Base-by-base conservation (phyloP, 2,797 vertebrate genomes). In the Aldrovandia affinis region DNA sequence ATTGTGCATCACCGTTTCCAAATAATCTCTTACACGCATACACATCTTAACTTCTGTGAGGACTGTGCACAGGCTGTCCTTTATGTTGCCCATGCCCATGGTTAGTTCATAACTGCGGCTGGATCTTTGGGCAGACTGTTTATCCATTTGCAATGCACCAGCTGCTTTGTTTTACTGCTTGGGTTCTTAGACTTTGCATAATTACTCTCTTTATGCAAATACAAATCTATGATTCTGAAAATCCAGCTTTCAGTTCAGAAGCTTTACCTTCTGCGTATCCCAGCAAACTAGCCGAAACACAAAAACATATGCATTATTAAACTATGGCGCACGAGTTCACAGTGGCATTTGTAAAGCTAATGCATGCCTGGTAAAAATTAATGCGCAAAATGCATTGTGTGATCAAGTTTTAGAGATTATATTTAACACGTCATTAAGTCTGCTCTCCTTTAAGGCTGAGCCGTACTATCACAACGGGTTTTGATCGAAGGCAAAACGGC, bases 401-500 rank as follows among this genome's bases (percentile, higher is more conserved):
- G 78, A 54, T 80, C 44, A 80, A 63, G 15, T 80, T 22, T 28
- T 50, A 25, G 61, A 30, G 55, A 61, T 81, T 18, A 50, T 81
- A 63, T 75, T 81, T 81, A 80, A 80, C 52, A 39, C 20, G 33
- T 57, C 52, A 85, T 61, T 33, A 39, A 77, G 80, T 28, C 20
- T 52, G 36, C 28, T 52, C 57, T 44, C 63, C 39, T 42, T 44
- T 85, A 14, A 61, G 54, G n/a, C 15, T 28, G 33, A 25, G 59
- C 4, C 0, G 30, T 50, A 63, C 68, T 80, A 28, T 55, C 73
- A 59, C 39, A 47, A 39, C 15, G 36, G 57, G 20, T 81, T 57
- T 81, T 82, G 80, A 82, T 65, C 47, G 80, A 81, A 79, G 63
- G 65, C 39, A 2, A 55, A 78, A 63, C 36, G 50, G 59, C 5